Evolutionary conservation across 2,797 vertebrate species (phyloP), one percentile per base, ranked within the genome.

Genomic region (Peromyscus nudipes): DNA sequence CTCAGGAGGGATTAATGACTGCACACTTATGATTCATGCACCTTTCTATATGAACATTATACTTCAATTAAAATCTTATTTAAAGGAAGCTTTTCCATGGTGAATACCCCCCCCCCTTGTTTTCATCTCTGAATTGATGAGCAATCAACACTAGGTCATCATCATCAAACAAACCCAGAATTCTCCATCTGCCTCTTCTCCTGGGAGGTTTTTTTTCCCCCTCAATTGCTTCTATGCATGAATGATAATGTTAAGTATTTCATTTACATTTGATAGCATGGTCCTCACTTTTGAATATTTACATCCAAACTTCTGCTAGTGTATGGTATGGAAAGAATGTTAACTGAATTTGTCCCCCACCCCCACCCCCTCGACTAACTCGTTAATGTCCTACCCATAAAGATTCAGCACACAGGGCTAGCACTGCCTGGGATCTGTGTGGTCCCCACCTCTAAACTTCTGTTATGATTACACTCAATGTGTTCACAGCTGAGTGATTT

Each of bases 111-210:
- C 3, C 4, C 7, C 16, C 49, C 34, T 25, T 16, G 0, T 40
- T 92, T 67, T 76, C 73, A 89, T 89, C 80, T 94, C 73, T 55
- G 89, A 82, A 96, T 71, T 94, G 91, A 65, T 62, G 67, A 81
- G 37, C 31, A 83, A 43, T 83, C 43, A 81, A 81, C 55, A 60
- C 37, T 73, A 94, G 62, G 34, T 40, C 90, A 87, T 76, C 60
- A 83, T 57, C 83, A 82, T 87, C 67, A 29, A 83, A 93, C 82
- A 83, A 77, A 71, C 60, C 31, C 69, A 79, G 31, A 95, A 64
- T 60, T 34, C 52, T 73, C 49, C 40, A 10, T 84, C 82, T 62
- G 27, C 25, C 49, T 77, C 85, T 71, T 84, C 62, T 49, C 52
- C 46, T 37, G 55, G 14, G 95, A 65, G n/a, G 12, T 19, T 40